A percentile compares a stretch with the other conserved stretches of the same genome.
phyloP scores from a whole-genome alignment of 2,113 vertebrate genomes.

The Dunckerocampus dactyliophorus region DNA sequence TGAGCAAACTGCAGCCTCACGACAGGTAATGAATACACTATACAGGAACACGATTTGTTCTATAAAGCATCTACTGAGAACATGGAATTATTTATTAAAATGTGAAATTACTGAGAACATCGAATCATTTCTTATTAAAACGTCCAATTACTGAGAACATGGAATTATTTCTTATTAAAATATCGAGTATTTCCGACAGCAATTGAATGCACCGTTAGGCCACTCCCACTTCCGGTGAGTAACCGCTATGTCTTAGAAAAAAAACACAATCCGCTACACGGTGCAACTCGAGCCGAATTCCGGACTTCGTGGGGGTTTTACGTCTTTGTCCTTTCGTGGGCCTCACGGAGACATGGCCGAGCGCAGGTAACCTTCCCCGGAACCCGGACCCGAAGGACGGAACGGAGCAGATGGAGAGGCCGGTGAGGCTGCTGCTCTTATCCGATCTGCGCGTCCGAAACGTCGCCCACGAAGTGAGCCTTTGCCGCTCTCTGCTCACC shows the following conservation, averaged over 20 bases:
- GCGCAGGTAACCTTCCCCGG: not conserved
- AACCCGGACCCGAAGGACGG: conserved; percentile 38
- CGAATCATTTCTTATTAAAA: too few species aligned
- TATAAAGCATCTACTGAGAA: too few species aligned
- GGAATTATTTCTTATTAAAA: too few species aligned
- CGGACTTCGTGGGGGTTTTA: not conserved
- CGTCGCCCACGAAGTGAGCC: conserved; percentile 52
- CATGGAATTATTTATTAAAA: too few species aligned
- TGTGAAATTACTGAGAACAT: too few species aligned
- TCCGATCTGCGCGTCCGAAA: conserved; percentile 60
- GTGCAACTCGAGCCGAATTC: not conserved
- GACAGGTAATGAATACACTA: too few species aligned
- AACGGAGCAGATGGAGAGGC: conserved; percentile 52
- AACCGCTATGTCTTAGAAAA: conserved; percentile 50
- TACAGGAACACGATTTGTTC: too few species aligned
- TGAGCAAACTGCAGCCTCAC: too few species aligned
- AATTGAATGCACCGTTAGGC: conserved; percentile 14
- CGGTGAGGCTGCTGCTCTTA: conserved; percentile 44
- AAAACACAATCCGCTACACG: conserved; percentile 29
- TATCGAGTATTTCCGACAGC: not conserved
- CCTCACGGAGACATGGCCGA: conserved; percentile 25
- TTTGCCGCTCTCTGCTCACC: conserved; percentile 49
- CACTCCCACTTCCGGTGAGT: conserved; percentile 50
- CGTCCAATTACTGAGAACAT: too few species aligned
- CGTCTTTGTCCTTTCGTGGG: not conserved